Evolutionary conservation across 2,888 invertebrate species (phyloP), one percentile per base, ranked within the genome.

Genomic region (Aporophyla lueneburgensis): DNA sequence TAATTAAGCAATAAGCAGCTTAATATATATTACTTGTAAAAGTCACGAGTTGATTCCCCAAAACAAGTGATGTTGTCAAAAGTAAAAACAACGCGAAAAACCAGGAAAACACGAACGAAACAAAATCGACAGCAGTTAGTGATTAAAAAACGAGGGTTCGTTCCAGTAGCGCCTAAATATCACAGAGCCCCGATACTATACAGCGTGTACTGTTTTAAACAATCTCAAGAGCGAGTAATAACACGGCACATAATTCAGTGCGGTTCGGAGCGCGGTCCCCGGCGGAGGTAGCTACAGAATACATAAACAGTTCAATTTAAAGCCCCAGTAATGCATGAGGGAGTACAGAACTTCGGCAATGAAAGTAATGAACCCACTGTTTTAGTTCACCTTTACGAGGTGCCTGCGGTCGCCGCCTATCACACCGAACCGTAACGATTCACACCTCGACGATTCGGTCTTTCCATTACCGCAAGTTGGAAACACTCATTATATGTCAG

Each of bases 291-390:
- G 84, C 85, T 83, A 85, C 87, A 78, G 89, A 92, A 92, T 92
- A 92, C 93, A 91, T 93, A 93, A 93, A 93, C 92, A 92, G 92
- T 91, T 93, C 90, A 91, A 92, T 93, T 93, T 91, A 90, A 92
- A 91, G 88, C 89, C 88, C 83, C 79, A 78, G 88, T 89, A 90
- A 91, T 89, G 84, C 90, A 89, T 88, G 88, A 87, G 90, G 88
- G 89, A 90, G 87, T 81, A 83, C 73, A 85, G 86, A 92, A 93
- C 91, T 92, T 93, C 69, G 83, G 72, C 85, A 86, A 84, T 86
- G 90, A 90, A 92, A 90, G 89, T 91, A 91, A 92, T 90, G 89
- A 88, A 88, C 83, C 81, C 84, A 87, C 83, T 87, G 90, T 90
- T 91, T 91, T 90, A 91, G 90, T 90, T 91, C 81, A 86, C 86